These are phyloP conservation scores for Clavelina lepadiformis DNA, from an alignment of 23 tunicate genomes.

Conservation along the genomic window DNA sequence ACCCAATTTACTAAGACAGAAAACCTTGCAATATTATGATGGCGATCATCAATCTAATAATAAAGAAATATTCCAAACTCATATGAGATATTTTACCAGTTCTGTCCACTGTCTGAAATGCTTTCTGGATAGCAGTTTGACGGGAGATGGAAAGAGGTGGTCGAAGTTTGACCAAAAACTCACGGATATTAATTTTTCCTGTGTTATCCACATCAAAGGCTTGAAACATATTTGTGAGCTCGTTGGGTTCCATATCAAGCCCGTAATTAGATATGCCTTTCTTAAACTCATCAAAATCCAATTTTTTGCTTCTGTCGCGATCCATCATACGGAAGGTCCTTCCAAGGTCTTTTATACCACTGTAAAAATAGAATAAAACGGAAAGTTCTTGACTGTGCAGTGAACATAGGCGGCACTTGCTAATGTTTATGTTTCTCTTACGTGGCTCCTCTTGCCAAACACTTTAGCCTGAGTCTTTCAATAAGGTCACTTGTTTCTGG, in stretches of 20 bases:
- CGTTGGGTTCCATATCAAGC: constrained; percentile 46
- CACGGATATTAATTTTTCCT: constrained; percentile 78
- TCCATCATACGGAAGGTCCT: constrained; percentile 66
- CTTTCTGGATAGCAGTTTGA: constrained; percentile 39
- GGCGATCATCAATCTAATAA: too few relatives aligned
- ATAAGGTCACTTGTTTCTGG: constrained; percentile 40
- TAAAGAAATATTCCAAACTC: too few relatives aligned
- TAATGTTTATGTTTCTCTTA: too few relatives aligned
- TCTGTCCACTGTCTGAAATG: constrained; percentile 64
- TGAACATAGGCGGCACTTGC: too few relatives aligned
- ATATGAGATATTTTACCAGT: too few relatives aligned
- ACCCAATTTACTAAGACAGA: too few relatives aligned
- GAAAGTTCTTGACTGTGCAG: too few relatives aligned
- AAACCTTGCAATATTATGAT: too few relatives aligned
- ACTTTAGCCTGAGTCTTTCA: constrained; percentile 57
- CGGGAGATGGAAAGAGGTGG: constrained; percentile 72
- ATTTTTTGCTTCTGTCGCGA: constrained; percentile 47
- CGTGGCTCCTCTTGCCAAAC: constrained; percentile 75
- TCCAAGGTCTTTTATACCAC: constrained; percentile 84
- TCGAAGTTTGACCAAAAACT: constrained; percentile 72
- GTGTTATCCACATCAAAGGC: constrained; percentile 55
- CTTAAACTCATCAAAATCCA: constrained; percentile 63
- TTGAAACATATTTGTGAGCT: constrained; percentile 41
- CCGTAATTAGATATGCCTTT: constrained; percentile 67
- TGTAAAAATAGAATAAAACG: too few relatives aligned